These are phyloP conservation scores for Coreius guichenoti DNA, from an alignment of 2,797 vertebrate genomes.

Conservation along the genomic window DNA sequence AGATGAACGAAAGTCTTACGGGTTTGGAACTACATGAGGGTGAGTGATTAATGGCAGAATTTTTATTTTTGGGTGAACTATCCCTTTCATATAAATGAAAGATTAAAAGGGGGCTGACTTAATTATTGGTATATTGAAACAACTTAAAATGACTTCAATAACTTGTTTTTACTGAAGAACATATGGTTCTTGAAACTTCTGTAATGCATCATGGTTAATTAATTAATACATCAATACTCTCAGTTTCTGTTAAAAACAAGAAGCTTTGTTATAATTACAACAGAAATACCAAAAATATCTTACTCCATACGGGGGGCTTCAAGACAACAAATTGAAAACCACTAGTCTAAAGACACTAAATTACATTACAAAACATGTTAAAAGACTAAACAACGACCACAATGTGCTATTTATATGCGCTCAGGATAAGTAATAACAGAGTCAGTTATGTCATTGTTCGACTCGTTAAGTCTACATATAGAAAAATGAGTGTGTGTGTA, in stretches of 20 bases:
- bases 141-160: not conserved
- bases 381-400: not conserved
- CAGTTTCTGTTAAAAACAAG: slow-evolving; percentile 1
- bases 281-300: not conserved
- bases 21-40: no score
- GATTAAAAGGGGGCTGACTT: not conserved
- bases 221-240: not conserved
- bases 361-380: not conserved
- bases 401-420: not conserved
- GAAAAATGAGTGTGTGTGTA: not conserved
- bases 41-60: no score
- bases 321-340: not conserved
- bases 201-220: not conserved
- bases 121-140: not conserved
- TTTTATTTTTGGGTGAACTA: no score
- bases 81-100: no score
- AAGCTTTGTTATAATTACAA: not conserved
- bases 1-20: no score
- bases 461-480: not conserved
- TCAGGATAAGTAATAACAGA: not conserved
- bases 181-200: not conserved
- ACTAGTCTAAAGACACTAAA: not conserved
- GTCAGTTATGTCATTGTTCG: not conserved
- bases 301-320: not conserved
- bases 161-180: not conserved